These are phyloP conservation scores for Tribolium madens DNA, from an alignment of 1,140 invertebrate species.

Conservation along the genomic window DNA sequence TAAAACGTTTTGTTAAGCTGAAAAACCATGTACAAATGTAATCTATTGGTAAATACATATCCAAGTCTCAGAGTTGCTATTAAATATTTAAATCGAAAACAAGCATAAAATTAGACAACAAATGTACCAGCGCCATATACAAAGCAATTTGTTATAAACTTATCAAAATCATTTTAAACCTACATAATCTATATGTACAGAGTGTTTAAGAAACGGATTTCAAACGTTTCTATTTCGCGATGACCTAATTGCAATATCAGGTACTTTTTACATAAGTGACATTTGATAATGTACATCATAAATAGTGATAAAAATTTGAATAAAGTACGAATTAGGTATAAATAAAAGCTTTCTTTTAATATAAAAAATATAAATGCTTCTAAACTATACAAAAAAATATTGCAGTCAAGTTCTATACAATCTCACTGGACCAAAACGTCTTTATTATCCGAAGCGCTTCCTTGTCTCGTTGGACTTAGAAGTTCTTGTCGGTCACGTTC, in stretches of 20 bases:
- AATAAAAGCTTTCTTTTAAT: slow-evolving; percentile 31
- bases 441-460: slow-evolving; percentile 60
- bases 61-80: slow-evolving; percentile 19
- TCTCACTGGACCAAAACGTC: slow-evolving; percentile 61
- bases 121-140: slow-evolving; percentile 25
- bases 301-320: slow-evolving; percentile 30
- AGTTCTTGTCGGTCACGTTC: slow-evolving; percentile 82
- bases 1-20: slow-evolving; percentile 6
- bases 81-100: slow-evolving; percentile 44
- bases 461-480: slow-evolving; percentile 71
- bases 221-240: slow-evolving; percentile 16
- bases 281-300: slow-evolving; percentile 35
- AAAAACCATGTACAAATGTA: slow-evolving; percentile 14
- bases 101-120: slow-evolving; percentile 49
- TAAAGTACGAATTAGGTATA: slow-evolving; percentile 33
- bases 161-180: slow-evolving; percentile 27
- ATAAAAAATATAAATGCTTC: slow-evolving; percentile 44
- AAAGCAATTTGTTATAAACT: slow-evolving; percentile 32
- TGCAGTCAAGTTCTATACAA: slow-evolving; percentile 30
- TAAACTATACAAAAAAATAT: slow-evolving; percentile 42
- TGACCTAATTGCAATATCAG: slow-evolving; percentile 34
- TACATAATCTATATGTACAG: slow-evolving; percentile 43
- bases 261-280: slow-evolving; percentile 47
- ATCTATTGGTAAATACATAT: slow-evolving; percentile 14
- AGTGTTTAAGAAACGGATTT: slow-evolving; percentile 1